Percentiles rank a stretch among this genome's conserved stretches.
These are phyloP conservation scores for Chiroxiphia lanceolata DNA, from an alignment of 2,797 vertebrate genomes.

Conservation along the genomic window DNA sequence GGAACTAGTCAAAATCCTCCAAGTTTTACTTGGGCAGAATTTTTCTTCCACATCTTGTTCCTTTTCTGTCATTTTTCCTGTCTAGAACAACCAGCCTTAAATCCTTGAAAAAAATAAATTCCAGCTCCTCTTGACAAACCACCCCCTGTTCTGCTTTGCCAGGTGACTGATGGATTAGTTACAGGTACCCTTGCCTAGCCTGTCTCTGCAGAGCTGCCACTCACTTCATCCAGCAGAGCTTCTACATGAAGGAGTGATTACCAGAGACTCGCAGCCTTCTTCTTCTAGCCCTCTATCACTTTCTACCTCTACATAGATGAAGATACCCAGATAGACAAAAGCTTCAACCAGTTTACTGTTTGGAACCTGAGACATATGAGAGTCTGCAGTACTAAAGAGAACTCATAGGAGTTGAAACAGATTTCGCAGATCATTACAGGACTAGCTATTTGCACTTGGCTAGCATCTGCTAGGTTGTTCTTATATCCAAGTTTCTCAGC, in stretches of 20 bases:
- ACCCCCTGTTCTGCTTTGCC: background rate
- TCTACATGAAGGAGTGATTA: background rate
- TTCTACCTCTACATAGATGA: background rate
- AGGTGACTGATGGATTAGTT: slow-evolving; percentile 10
- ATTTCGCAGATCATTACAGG: background rate
- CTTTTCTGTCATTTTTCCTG: background rate
- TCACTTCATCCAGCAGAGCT: background rate
- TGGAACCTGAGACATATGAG: background rate
- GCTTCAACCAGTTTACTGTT: background rate
- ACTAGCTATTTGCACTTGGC: background rate
- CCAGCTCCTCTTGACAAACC: background rate
- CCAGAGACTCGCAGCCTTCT: background rate
- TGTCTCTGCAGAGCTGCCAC: background rate
- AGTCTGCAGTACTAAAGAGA: background rate
- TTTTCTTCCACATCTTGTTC: background rate
- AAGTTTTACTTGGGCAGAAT: background rate
- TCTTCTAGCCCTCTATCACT: background rate
- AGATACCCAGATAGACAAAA: background rate
- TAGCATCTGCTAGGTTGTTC: background rate
- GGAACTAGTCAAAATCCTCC: background rate
- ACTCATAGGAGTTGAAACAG: background rate
- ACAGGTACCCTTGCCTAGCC: background rate
- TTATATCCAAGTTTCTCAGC: background rate
- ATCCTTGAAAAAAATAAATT: background rate
- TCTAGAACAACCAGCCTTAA: background rate